phyloP scores from a whole-genome alignment of 2,113 vertebrate genomes.

The Lethenteron camtschaticum region DNA sequence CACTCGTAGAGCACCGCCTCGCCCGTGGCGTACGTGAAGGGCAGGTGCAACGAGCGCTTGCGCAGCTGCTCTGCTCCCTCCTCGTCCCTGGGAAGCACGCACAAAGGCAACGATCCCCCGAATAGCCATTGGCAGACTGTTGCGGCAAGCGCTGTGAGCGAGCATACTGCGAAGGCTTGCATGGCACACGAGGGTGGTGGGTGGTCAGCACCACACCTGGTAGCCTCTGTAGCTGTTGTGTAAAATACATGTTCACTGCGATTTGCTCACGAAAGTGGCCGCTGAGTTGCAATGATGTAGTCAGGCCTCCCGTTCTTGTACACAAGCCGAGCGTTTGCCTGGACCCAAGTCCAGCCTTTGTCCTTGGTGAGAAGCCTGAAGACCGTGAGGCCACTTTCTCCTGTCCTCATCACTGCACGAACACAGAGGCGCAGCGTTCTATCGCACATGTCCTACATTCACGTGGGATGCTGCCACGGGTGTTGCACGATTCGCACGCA shows the following conservation, averaged over 20 bases:
- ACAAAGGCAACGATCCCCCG: not conserved
- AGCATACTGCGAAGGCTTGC: too few species aligned
- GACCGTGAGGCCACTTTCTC: constrained; percentile 46
- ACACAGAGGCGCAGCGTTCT: not conserved
- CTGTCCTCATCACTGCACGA: constrained; percentile 49
- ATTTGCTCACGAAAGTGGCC: constrained; percentile 37
- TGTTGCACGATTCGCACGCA: too few species aligned
- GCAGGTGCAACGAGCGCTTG: constrained; percentile 36
- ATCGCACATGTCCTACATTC: too few species aligned
- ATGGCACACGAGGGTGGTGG: too few species aligned
- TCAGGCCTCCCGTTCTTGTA: constrained; percentile 53
- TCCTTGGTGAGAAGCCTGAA: constrained; percentile 50
- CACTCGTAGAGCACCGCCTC: constrained; percentile 41
- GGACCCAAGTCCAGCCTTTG: constrained; percentile 43
- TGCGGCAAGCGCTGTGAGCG: too few species aligned
- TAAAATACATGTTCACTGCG: too few species aligned
- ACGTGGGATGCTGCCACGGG: too few species aligned
- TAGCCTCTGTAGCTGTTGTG: too few species aligned
- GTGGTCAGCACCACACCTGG: too few species aligned
- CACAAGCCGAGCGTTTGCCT: constrained; percentile 45
- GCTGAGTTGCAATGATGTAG: constrained; percentile 48
- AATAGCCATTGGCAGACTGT: too few species aligned
- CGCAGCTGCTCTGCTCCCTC: constrained; percentile 36
- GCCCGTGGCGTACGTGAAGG: constrained; percentile 32
- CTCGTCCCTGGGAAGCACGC: constrained; percentile 28